Percentiles rank a stretch among this genome's conserved stretches.
These are phyloP conservation scores for Tympanuchus pallidicinctus DNA, from an alignment of 2,113 vertebrate genomes.

Conservation along the genomic window DNA sequence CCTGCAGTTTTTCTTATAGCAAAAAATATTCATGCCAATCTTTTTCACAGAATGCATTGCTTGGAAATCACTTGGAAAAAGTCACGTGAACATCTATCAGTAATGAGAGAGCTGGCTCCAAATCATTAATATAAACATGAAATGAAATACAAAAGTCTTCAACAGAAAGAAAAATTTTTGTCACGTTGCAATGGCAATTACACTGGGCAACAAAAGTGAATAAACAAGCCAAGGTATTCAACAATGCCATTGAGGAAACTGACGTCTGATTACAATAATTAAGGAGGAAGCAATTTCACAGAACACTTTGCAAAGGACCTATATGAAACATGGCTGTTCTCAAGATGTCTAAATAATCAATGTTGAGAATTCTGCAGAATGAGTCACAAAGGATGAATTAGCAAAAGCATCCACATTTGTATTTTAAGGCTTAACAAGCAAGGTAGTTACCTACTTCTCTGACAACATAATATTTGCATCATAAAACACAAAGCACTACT, in stretches of 20 bases:
- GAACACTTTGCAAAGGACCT: background rate
- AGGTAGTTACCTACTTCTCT: background rate
- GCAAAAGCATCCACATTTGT: background rate
- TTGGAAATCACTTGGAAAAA: background rate
- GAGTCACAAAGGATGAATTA: background rate
- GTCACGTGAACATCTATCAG: background rate
- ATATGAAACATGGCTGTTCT: background rate
- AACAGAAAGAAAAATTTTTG: background rate
- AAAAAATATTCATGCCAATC: background rate
- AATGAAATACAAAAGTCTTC: background rate
- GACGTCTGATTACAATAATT: background rate
- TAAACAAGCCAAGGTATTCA: background rate
- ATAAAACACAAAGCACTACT: background rate
- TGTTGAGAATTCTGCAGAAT: background rate
- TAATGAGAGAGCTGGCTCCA: background rate
- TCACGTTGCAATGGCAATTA: background rate
- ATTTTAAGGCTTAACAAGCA: background rate
- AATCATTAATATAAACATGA: background rate
- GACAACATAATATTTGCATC: background rate
- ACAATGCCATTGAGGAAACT: background rate
- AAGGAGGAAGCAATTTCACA: background rate
- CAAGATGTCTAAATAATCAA: background rate
- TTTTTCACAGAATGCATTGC: background rate
- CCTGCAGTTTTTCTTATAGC: background rate
- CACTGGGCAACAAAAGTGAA: background rate